Base-by-base conservation (phyloP, 2,113 vertebrate species). In the Neolamprologus hecqui region DNA sequence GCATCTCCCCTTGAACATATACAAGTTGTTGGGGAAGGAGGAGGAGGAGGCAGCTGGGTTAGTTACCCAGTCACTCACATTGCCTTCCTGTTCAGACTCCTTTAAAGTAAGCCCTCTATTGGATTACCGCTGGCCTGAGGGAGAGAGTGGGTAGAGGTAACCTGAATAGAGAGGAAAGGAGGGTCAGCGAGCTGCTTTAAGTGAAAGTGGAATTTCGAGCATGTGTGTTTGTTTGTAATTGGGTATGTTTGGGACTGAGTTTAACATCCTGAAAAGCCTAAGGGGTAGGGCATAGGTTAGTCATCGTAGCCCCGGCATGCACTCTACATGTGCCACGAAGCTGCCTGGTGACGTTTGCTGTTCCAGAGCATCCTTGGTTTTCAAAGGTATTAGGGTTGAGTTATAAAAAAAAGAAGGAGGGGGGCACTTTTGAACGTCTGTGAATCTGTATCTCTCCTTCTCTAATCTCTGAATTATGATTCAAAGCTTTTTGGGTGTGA, bases 161-260 rank as follows among this genome's bases (percentile, higher is more conserved):
- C 90, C 90, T 89, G 82, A 92, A 92, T 86, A 91, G 89, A 92
- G 92, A 92, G 85, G 87, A 90, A 85, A 83, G 70, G 40, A 83
- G 85, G 93, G 94, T 92, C 93, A 91, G 63, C n/a, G 86, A 81
- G 96, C 94, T 96, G 96, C 94, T 96, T 95, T 91, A 93, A 96
- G 93, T 94, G 93, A 95, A 94, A 93, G 90, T 92, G 94, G 96
- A 96, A 96, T 96, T 93, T 58, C 63, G 86, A 90, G 94, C 92
- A 95, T 95, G 88, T 95, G 92, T 95, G 92, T 95, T 96, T 95
- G 95, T 95, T 95, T 95, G 94, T 94, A 88, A 92, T 93, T 88
- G 91, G 80, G 73, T 92, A 86, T 94, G 92, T 95, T 95, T 93
- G 92, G 89, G 91, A 57, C 90, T 87, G 86, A 91, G 79, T 90